Evolutionary conservation across 2,797 vertebrate species (phyloP).

Genomic region (Melanotaenia boesemani): DNA sequence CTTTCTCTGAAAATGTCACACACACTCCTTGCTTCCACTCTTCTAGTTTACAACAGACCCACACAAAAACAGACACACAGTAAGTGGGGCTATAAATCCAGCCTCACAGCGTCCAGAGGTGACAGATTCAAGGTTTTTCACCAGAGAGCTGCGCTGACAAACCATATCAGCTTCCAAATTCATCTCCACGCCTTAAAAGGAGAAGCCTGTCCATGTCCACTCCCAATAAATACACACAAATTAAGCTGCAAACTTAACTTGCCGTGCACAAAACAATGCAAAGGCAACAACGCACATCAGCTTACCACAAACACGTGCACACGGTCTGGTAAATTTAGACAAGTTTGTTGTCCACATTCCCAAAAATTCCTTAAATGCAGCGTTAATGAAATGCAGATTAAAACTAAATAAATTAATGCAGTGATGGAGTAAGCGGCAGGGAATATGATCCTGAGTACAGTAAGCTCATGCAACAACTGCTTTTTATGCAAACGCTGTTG

Average conservation of each 20-base stretch:
- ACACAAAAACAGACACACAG: constrained; percentile 25
- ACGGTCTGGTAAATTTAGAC: no score
- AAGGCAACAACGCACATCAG: no score
- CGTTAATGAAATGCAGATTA: no score
- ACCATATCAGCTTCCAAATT: constrained; percentile 39
- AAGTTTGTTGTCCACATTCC: no score
- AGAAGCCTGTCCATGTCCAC: constrained; percentile 31
- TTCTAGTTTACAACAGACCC: constrained; percentile 10
- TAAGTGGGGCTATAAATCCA: constrained; percentile 49
- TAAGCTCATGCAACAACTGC: no score
- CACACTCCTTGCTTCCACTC: constrained; percentile 20
- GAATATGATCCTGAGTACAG: no score
- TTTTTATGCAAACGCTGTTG: neutral
- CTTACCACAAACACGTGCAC: no score
- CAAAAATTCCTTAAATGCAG: no score
- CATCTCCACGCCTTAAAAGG: constrained; percentile 57
- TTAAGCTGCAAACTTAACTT: neutral
- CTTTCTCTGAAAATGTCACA: constrained; percentile 24
- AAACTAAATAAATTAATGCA: no score
- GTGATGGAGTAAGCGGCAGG: no score
- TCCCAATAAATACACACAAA: neutral
- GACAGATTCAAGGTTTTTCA: constrained; percentile 53
- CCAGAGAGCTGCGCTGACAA: constrained; percentile 24
- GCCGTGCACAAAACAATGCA: no score
- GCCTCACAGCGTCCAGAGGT: constrained; percentile 8